Evolutionary conservation across 2,797 vertebrate genomes (phyloP).

Genomic region (Capromys pilorides): DNA sequence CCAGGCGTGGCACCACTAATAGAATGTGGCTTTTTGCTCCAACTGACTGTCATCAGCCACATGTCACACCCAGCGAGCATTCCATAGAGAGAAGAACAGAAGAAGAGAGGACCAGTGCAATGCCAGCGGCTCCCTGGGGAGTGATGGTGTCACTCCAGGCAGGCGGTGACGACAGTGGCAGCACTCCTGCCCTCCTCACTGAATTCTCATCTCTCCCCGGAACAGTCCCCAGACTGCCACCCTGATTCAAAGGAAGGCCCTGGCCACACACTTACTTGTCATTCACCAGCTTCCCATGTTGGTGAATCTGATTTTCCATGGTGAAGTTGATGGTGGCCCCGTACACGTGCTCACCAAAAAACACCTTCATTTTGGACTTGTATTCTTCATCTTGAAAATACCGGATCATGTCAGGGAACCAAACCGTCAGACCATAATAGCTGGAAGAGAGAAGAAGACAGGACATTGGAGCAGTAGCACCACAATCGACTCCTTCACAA

Average conservation of each 20-base stretch:
- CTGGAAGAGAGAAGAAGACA: conserved; percentile 81
- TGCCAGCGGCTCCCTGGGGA: neutral
- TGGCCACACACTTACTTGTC: conserved; percentile 89
- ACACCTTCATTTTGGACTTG: conserved; percentile 91
- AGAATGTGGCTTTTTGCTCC: neutral
- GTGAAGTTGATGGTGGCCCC: conserved; percentile 97
- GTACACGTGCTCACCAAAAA: conserved; percentile 91
- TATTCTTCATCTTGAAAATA: conserved; percentile 96
- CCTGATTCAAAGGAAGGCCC: neutral
- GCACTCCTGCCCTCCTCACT: fast-evolving
- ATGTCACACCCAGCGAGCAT: neutral
- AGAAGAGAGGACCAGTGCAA: fast-evolving
- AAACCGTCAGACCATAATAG: conserved; percentile 96
- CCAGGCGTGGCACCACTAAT: fast-evolving
- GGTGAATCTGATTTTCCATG: conserved; percentile 96
- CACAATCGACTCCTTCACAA: neutral
- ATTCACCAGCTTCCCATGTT: conserved; percentile 92
- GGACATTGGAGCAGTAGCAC: neutral
- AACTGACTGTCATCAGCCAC: neutral
- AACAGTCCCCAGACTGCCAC: neutral
- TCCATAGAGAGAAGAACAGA: neutral
- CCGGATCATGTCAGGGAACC: conserved; percentile 99
- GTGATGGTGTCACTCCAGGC: fast-evolving
- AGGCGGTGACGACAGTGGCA: neutral
- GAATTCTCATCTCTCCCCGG: neutral